Evolutionary conservation across 1,140 invertebrate genomes (phyloP), one percentile per base, ranked within the genome.

Genomic region (Subanguina moxae): DNA sequence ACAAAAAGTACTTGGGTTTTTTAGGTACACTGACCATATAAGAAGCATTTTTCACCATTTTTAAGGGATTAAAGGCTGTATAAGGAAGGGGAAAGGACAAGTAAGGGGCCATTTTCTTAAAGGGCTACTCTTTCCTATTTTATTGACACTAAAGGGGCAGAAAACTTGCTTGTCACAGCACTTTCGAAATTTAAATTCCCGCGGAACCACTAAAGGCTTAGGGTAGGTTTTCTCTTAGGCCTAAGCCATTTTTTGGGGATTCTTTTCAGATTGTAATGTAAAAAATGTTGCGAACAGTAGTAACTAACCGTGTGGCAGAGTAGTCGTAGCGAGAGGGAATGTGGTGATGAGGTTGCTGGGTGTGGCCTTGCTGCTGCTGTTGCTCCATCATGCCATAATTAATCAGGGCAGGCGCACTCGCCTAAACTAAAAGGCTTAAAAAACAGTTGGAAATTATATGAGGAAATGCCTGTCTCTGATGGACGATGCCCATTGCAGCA

Each of bases 361-460:
- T 21, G 19, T 30, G 58, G 17, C 3, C 38, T 61, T 61, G 58
- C n/a, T 61, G 58, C 27, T 61, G 58, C 38, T 30, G 58, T 25
- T 61, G 58, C 19, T 61, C 58, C 27, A 61, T 61, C 27, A 43
- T 61, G n/a, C 38, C 38, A 61, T 61, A 61, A 21, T 61, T 61
- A 32, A 61, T 61, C 1, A 61, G 28, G 19, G 58, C 58, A 19
- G 58, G 58, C 5, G 58, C 58, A 25, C 58, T 61, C 8, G 58
- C 58, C 58, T 61, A 52, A 52, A 15, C 8, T 15, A 15, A 52
- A 52, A 3, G 8, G 8, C 3, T 52, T n/a, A n/a, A 52, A 52
- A 52, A 52, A 3, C 8, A 15, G 48, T 15, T 7, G 23, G 23
- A 52, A 7, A 52, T 38, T 38, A 5, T 38, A 38, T 38, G n/a